phyloP scores from a whole-genome alignment of 2,797 vertebrate genomes.

The Enteromius trimaculatus region DNA sequence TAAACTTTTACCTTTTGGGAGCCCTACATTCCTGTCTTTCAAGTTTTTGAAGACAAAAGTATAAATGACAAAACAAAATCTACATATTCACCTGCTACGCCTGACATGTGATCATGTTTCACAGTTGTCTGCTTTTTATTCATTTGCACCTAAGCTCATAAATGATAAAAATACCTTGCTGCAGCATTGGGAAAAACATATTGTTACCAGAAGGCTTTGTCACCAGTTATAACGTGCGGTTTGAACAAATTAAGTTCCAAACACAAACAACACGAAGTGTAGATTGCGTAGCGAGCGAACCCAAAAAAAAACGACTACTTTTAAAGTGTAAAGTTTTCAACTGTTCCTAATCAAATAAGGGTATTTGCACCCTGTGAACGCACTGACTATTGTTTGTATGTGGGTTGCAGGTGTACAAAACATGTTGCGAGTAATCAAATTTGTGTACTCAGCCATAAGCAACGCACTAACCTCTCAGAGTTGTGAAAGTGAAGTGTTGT shows the following conservation, averaged over 20 bases:
- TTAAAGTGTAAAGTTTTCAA: slow-evolving; percentile 45
- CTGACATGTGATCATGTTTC: slow-evolving; percentile 44
- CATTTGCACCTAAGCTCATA: slow-evolving; percentile 64
- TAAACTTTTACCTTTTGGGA: not conserved
- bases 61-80: not conserved
- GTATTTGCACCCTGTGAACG: slow-evolving; percentile 25
- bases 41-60: not conserved
- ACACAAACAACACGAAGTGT: slow-evolving; percentile 40
- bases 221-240: slow-evolving; percentile 50
- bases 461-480: slow-evolving; percentile 94
- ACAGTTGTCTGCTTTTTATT: slow-evolving; percentile 50
- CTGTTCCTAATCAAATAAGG: slow-evolving; percentile 71
- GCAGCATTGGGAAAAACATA: slow-evolving; percentile 51
- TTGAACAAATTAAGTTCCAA: slow-evolving; percentile 48
- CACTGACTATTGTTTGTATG: slow-evolving; percentile 35
- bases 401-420: slow-evolving; percentile 71
- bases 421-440: slow-evolving; percentile 92
- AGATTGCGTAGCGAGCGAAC: slow-evolving; percentile 18
- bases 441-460: slow-evolving; percentile 91
- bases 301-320: not conserved
- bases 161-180: slow-evolving; percentile 62
- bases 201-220: slow-evolving; percentile 57
- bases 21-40: not conserved
- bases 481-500: slow-evolving; percentile 97
- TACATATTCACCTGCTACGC: slow-evolving; percentile 18